Percentiles rank a stretch among this genome's conserved stretches.
Evolutionary conservation across 1,140 invertebrate genomes (phyloP).

Genomic region (Dryas iulia): DNA sequence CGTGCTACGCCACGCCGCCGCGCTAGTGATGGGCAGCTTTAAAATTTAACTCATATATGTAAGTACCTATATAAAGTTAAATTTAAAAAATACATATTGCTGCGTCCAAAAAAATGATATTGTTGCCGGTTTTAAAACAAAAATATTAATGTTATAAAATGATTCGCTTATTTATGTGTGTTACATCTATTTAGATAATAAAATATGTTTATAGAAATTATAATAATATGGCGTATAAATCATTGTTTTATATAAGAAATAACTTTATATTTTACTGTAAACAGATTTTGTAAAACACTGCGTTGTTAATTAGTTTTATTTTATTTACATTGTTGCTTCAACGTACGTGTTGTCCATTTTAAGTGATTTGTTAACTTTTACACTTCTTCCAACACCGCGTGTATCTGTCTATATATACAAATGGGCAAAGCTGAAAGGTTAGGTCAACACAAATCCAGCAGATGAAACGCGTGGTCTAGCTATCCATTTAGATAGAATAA

Average conservation of each 20-base stretch:
- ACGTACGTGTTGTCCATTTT: background rate
- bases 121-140: too few species aligned
- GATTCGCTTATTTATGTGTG: too few species aligned
- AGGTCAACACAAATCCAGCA: background rate
- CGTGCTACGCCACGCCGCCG: slow-evolving; percentile 39
- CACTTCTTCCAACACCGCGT: background rate
- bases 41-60: background rate
- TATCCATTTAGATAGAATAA: slow-evolving; percentile 20
- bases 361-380: background rate
- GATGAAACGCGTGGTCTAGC: background rate
- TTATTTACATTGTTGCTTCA: background rate
- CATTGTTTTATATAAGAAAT: background rate
- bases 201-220: background rate
- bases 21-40: slow-evolving; percentile 44
- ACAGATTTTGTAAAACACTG: background rate
- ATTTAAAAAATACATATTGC: too few species aligned
- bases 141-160: too few species aligned
- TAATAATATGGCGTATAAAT: background rate
- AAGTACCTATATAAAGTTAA: too few species aligned
- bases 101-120: too few species aligned
- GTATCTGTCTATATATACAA: background rate
- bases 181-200: too few species aligned
- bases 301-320: background rate
- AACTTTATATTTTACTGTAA: background rate
- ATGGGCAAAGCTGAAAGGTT: background rate